Percentiles rank a stretch among this genome's conserved stretches.
These are phyloP conservation scores for Dione juno DNA, from an alignment of 2,888 invertebrate genomes.

Conservation along the genomic window DNA sequence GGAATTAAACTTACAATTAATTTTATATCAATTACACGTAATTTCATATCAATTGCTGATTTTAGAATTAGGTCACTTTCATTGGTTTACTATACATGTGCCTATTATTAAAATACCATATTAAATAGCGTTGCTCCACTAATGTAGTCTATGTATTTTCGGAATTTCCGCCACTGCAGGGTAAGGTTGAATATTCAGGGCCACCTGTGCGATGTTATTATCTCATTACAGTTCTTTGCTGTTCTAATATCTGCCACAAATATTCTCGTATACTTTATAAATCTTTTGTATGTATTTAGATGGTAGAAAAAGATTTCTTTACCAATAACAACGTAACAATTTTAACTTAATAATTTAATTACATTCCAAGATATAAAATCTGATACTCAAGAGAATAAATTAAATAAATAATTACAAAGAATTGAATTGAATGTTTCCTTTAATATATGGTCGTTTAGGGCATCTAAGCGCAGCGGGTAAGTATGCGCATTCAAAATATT, in stretches of 20 bases:
- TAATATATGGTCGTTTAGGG: too few species aligned
- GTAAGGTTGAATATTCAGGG: conserved; percentile 31
- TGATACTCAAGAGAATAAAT: too few species aligned
- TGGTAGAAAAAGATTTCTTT: not conserved
- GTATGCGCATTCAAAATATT: too few species aligned
- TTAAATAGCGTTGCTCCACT: not conserved
- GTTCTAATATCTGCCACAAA: conserved; percentile 16
- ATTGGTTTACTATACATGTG: not conserved
- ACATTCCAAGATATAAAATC: too few species aligned
- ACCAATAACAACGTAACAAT: too few species aligned
- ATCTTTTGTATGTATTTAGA: not conserved
- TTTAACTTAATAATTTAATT: too few species aligned
- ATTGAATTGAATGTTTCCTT: too few species aligned
- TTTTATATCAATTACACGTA: too few species aligned
- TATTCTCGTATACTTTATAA: conserved; percentile 4
- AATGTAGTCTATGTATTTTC: conserved; percentile 25
- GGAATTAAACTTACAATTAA: too few species aligned
- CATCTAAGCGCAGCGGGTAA: too few species aligned
- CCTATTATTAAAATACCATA: not conserved
- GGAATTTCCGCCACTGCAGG: conserved; percentile 23
- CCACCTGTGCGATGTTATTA: conserved; percentile 31
- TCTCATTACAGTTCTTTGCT: conserved; percentile 31
- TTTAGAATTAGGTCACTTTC: not conserved
- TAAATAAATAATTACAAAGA: too few species aligned
- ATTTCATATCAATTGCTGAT: not conserved